Base-by-base conservation (phyloP, 2,797 vertebrate genomes). In the Hirundo rustica region DNA sequence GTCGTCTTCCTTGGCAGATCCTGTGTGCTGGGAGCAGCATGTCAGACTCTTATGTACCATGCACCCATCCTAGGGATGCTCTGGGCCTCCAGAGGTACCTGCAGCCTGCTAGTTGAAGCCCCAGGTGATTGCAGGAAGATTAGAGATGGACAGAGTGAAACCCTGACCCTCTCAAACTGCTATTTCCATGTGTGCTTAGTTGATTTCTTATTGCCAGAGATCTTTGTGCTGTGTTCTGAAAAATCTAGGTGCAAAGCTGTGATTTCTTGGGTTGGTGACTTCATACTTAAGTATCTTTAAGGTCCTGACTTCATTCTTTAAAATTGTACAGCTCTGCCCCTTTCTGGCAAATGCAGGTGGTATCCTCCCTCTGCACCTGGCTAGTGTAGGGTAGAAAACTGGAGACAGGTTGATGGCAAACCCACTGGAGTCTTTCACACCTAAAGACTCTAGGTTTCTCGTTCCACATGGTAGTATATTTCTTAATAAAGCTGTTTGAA, bases 401-500 rank as follows among this genome's bases (percentile, higher is more conserved):
- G 8, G 53, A 91, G 85, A 29, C 12, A 34, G 61, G 65, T 45
- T 42, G 73, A 57, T 66, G 48, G 54, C 58, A 93, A 70, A 86
- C 30, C 65, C 70, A 55, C 60, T 10, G 29, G 67, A 95, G 89
- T 67, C 75, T 92, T 93, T 78, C 55, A 16, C 48, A 36, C 40
- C 11, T 68, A 45, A 91, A 73, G 81, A 60, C 82, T 89, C 94
- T 64, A 85, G 36, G 70, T 62, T 92, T 89, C 51, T 87, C 75
- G 55, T 89, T 62, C 73, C 60, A 58, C 9, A 0, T 48, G 65
- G 79, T 57, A 84, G 84, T 82, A 42, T 73, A 89, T 85, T 78
- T 82, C 67, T 82, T 93, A 92, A 95, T 92, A 94, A 96, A 96
- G 76, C 77, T 84, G n/a, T 90, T 93, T 67, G 90, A 96, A 95